Conservation (phyloP, 2,113 vertebrate species). For the Cyprinodon brontotheroides region DNA sequence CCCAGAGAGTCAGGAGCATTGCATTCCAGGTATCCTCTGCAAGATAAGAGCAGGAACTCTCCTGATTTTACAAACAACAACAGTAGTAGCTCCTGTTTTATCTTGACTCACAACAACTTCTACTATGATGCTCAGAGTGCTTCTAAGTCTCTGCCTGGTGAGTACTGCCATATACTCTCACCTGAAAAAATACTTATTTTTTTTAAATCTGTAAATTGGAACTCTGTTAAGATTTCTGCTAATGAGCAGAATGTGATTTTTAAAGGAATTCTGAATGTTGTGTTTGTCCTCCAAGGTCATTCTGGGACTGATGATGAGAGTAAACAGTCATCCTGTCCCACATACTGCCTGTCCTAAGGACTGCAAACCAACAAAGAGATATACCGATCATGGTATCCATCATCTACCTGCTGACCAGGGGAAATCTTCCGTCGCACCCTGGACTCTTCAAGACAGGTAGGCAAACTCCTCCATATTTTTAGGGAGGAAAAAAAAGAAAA, state of each 20-base stretch:
- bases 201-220: not conserved
- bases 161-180: not conserved
- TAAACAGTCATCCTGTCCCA: accelerated
- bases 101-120: not conserved
- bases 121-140: not conserved
- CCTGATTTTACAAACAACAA: not conserved
- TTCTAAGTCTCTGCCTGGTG: constrained; percentile 11
- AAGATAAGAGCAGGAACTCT: not conserved
- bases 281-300: constrained; percentile 10
- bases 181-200: not conserved
- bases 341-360: accelerated
- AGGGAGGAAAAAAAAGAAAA: too few relatives aligned
- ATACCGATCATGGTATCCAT: accelerated
- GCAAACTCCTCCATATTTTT: not conserved
- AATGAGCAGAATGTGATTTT: not conserved
- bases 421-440: constrained; percentile 19
- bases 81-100: not conserved
- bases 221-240: not conserved
- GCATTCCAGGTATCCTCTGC: not conserved
- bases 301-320: not conserved
- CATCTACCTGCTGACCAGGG: not conserved
- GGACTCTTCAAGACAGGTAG: not conserved
- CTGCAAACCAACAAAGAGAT: accelerated
- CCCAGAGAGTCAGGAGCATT: not conserved
- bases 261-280: not conserved